Evolutionary conservation across 2,888 invertebrate genomes (phyloP).

Genomic region (Ferdinandea cuprea): DNA sequence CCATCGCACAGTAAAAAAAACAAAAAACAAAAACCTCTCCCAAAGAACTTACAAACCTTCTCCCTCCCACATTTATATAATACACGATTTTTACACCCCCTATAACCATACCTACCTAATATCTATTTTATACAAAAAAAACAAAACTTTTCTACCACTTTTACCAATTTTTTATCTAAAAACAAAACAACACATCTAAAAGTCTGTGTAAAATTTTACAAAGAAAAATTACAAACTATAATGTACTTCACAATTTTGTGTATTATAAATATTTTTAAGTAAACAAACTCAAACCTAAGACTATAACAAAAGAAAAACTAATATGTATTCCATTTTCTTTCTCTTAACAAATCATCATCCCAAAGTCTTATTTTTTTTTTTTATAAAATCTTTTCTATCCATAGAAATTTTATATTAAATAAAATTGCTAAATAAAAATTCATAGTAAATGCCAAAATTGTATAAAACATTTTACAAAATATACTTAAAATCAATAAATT

Average conservation of each 20-base stretch:
- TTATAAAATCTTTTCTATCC: constrained; percentile 34
- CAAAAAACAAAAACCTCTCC: not conserved
- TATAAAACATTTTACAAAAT: constrained; percentile 37
- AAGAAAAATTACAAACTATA: constrained; percentile 5
- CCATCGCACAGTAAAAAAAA: not conserved
- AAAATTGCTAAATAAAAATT: no score
- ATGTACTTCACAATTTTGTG: constrained; percentile 51
- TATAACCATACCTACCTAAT: constrained; percentile 69
- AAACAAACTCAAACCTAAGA: not conserved
- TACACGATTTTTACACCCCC: constrained; percentile 19
- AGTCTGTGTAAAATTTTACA: constrained; percentile 40
- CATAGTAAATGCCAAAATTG: constrained; percentile 66
- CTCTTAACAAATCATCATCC: constrained; percentile 28
- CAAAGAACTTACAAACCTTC: not conserved
- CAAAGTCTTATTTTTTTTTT: constrained; percentile 15
- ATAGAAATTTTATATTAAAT: constrained; percentile 24
- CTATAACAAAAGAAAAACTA: constrained; percentile 2
- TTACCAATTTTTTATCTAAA: constrained; percentile 37
- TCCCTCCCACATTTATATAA: constrained; percentile 1
- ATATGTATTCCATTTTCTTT: constrained; percentile 26
- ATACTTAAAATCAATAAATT: constrained; percentile 43
- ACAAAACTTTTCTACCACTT: constrained; percentile 57
- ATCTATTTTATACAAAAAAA: constrained; percentile 63
- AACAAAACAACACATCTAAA: constrained; percentile 18
- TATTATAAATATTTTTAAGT: constrained; percentile 47